Percentiles rank a stretch among this genome's conserved stretches.
These are phyloP conservation scores for Adelosebastes latens DNA, from an alignment of 2,797 vertebrate species.

Conservation along the genomic window DNA sequence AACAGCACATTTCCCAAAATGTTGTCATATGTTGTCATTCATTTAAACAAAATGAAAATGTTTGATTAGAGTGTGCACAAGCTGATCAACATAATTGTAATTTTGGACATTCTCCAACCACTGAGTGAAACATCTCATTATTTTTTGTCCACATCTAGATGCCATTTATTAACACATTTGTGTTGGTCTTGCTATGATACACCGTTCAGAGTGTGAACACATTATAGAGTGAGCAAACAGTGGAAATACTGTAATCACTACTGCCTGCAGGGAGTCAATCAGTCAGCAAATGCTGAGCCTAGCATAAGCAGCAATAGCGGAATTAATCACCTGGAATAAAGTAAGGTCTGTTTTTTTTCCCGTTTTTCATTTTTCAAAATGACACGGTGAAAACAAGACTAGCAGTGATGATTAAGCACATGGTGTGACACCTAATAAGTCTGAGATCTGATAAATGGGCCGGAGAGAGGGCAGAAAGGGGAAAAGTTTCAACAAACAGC, in stretches of 20 bases:
- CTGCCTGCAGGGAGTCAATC: constrained; percentile 45
- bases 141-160: not conserved
- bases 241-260: constrained; percentile 50
- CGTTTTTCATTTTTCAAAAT: constrained; percentile 58
- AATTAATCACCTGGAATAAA: constrained; percentile 68
- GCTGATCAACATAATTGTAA: not conserved
- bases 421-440: constrained; percentile 61
- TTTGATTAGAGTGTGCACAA: not conserved
- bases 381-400: constrained; percentile 59
- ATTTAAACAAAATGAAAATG: too few relatives aligned
- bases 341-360: constrained; percentile 46
- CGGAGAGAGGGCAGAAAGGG: not conserved
- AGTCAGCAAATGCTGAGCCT: constrained; percentile 47
- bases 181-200: constrained; percentile 7
- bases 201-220: constrained; percentile 6
- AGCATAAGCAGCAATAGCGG: constrained; percentile 26
- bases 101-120: not conserved
- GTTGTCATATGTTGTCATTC: too few relatives aligned
- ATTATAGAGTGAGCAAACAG: constrained; percentile 36
- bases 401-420: constrained; percentile 58
- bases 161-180: constrained; percentile 14
- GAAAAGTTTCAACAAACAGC: constrained; percentile 25
- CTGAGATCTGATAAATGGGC: constrained; percentile 57
- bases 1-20: too few relatives aligned
- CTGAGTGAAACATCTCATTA: not conserved